These are phyloP conservation scores for Lanistes nyassanus DNA, from an alignment of 1,140 invertebrate species.

Conservation along the genomic window DNA sequence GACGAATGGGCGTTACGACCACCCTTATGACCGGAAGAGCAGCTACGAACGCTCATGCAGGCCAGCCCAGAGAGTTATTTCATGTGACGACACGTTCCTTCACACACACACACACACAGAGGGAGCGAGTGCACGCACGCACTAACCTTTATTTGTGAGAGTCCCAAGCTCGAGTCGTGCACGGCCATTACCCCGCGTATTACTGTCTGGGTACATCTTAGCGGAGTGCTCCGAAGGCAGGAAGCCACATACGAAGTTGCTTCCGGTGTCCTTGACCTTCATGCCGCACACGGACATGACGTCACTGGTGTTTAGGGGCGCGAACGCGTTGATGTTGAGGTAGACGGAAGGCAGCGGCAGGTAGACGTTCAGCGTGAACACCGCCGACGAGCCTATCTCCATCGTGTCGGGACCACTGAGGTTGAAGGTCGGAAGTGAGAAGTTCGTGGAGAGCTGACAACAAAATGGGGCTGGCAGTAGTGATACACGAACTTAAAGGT, in stretches of 20 bases:
- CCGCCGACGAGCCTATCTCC: constrained; percentile 42
- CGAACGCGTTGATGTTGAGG: constrained; percentile 48
- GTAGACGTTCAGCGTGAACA: constrained; percentile 50
- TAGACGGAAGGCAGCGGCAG: constrained; percentile 41
- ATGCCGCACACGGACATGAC: constrained; percentile 58
- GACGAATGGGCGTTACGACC: too few species aligned
- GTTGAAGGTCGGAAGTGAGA: constrained; percentile 41
- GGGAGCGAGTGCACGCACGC: background rate
- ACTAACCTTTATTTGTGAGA: constrained; percentile 54
- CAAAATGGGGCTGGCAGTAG: too few species aligned
- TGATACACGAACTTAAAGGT: too few species aligned
- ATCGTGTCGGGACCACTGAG: constrained; percentile 46
- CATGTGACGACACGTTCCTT: too few species aligned
- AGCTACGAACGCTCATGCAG: too few species aligned
- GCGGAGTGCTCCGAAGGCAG: constrained; percentile 5
- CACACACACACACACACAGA: too few species aligned
- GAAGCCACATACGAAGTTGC: constrained; percentile 51
- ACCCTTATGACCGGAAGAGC: too few species aligned
- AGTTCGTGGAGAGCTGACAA: background rate
- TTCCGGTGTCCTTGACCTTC: constrained; percentile 35
- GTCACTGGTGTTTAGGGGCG: constrained; percentile 52
- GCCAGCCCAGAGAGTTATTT: too few species aligned
- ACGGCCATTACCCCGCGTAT: constrained; percentile 41
- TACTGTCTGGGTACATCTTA: constrained; percentile 23
- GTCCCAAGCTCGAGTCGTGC: constrained; percentile 43